phyloP scores from a whole-genome alignment of 2,888 invertebrate genomes.

The Cremastobaeus sp. region DNA sequence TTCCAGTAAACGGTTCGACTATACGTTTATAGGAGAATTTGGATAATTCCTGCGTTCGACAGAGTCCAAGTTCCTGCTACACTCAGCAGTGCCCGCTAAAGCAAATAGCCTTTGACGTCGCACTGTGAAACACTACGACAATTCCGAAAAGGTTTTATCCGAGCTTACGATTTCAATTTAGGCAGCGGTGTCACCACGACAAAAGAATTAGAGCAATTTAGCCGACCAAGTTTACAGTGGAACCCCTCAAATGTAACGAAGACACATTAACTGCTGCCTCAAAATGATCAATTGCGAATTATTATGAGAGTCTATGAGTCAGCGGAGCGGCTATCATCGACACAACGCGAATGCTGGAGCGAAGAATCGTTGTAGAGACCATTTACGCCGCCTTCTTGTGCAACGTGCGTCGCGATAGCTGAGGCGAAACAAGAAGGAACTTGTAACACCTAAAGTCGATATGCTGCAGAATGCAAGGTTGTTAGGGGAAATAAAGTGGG shows the following conservation, averaged over 20 bases:
- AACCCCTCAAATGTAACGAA: neutral
- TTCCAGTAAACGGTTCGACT: slow-evolving; percentile 12
- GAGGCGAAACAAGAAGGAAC: too few relatives aligned
- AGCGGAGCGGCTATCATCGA: too few relatives aligned
- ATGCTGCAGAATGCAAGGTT: too few relatives aligned
- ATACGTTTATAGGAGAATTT: slow-evolving; percentile 33
- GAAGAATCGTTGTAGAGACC: too few relatives aligned
- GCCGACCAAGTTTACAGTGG: slow-evolving; percentile 37
- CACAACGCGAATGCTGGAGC: neutral
- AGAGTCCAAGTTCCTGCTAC: slow-evolving; percentile 35
- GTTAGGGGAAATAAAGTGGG: too few relatives aligned
- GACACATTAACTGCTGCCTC: neutral
- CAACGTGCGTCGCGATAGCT: too few relatives aligned
- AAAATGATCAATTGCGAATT: slow-evolving; percentile 20
- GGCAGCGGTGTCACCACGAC: slow-evolving; percentile 9
- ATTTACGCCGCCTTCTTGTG: too few relatives aligned
- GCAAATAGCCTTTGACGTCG: slow-evolving; percentile 52
- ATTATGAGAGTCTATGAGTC: too few relatives aligned
- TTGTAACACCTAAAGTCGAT: too few relatives aligned
- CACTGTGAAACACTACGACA: slow-evolving; percentile 53
- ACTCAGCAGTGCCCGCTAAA: slow-evolving; percentile 19
- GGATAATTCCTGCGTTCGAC: slow-evolving; percentile 27
- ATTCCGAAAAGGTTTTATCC: slow-evolving; percentile 50
- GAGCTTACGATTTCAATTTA: slow-evolving; percentile 53
- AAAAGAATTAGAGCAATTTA: slow-evolving; percentile 45